Evolutionary conservation across 2,888 invertebrate species (phyloP).

Genomic region (Agrochola macilenta): DNA sequence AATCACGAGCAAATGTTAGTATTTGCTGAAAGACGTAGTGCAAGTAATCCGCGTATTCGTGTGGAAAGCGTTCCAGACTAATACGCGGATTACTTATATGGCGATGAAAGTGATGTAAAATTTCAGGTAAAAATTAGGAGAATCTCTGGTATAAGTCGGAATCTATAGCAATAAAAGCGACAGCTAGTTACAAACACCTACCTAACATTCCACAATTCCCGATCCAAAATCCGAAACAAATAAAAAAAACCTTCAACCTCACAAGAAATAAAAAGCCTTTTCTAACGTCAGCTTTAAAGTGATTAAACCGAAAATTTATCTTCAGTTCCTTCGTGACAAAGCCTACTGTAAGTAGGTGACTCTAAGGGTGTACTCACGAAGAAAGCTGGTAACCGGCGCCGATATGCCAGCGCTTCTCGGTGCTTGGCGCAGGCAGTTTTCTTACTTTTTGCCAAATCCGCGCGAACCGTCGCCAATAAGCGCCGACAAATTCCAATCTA

Average conservation of each 20-base stretch:
- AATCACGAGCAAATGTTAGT: background rate
- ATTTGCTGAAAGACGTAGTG: background rate
- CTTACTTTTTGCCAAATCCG: background rate
- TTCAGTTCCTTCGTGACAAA: slow-evolving; percentile 74
- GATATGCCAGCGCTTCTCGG: background rate
- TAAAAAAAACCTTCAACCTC: slow-evolving; percentile 13
- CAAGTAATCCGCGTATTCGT: too few relatives aligned
- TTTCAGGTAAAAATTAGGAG: background rate
- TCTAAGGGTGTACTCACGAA: slow-evolving; percentile 41
- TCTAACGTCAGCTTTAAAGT: slow-evolving; percentile 73
- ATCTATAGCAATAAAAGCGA: slow-evolving; percentile 5
- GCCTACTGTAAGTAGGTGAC: slow-evolving; percentile 70
- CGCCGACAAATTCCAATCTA: too few relatives aligned
- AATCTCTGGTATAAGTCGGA: background rate
- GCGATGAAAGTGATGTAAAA: background rate
- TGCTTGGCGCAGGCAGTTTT: background rate
- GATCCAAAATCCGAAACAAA: slow-evolving; percentile 2
- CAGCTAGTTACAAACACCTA: background rate
- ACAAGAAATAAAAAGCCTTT: slow-evolving; percentile 63
- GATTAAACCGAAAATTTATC: slow-evolving; percentile 78
- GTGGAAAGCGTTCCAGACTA: too few relatives aligned
- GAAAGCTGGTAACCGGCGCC: background rate
- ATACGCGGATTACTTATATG: too few relatives aligned
- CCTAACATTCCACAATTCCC: background rate
- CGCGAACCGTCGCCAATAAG: background rate